These are phyloP conservation scores for Homalodisca vitripennis DNA, from an alignment of 1,140 invertebrate genomes.

Conservation along the genomic window DNA sequence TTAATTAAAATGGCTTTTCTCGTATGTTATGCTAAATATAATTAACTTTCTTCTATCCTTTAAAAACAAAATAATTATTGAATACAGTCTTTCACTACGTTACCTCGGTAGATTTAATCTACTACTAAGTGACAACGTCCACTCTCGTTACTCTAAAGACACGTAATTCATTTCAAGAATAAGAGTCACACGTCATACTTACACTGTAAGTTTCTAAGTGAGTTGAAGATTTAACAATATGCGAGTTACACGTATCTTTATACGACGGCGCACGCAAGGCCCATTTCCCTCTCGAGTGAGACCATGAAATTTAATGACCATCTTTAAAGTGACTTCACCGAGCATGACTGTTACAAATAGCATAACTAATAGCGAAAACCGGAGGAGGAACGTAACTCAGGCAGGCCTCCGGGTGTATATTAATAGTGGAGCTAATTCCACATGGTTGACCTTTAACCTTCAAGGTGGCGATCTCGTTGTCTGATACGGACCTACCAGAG, in stretches of 20 bases:
- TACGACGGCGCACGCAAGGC: not conserved
- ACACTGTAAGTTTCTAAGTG: no score
- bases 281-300: not conserved
- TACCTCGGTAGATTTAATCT: no score
- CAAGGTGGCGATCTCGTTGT: not conserved
- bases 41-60: no score
- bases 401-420: not conserved
- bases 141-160: no score
- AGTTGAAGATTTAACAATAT: not conserved
- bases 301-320: not conserved
- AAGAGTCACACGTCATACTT: no score
- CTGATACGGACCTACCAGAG: not conserved
- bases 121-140: no score
- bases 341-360: not conserved
- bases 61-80: no score
- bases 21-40: no score
- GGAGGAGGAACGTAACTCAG: not conserved
- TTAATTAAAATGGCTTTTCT: no score
- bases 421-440: constrained; percentile 12
- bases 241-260: not conserved
- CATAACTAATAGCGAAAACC: not conserved
- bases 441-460: constrained; percentile 10
- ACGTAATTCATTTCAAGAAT: no score
- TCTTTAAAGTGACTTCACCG: not conserved
- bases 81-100: no score